phyloP scores from a whole-genome alignment of 2,113 vertebrate species.

The Neotragus moschatus region DNA sequence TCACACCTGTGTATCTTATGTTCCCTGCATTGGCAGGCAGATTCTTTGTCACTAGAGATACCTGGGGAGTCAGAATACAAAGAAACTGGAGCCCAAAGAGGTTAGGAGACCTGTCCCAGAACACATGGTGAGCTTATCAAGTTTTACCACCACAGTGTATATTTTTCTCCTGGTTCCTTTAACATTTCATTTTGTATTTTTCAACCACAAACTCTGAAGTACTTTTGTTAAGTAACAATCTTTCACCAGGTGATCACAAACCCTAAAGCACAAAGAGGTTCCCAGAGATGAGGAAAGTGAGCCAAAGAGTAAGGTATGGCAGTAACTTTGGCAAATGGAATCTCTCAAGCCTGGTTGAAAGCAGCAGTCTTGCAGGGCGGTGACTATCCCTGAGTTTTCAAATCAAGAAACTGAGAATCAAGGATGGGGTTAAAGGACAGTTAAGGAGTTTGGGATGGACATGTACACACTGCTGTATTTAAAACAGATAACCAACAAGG shows the following conservation, averaged over 20 bases:
- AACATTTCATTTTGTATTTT: background rate
- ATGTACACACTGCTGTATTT: background rate
- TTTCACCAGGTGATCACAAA: background rate
- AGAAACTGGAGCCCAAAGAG: background rate
- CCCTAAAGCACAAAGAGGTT: background rate
- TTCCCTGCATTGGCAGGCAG: background rate
- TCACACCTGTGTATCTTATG: background rate
- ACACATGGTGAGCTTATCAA: background rate
- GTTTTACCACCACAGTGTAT: background rate
- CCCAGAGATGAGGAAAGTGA: background rate
- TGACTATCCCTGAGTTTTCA: background rate
- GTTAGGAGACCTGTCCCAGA: background rate
- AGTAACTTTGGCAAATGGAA: background rate
- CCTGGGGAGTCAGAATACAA: background rate
- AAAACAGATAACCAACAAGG: background rate
- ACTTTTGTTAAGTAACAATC: background rate
- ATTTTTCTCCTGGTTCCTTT: background rate
- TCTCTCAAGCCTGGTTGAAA: background rate
- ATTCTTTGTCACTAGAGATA: background rate
- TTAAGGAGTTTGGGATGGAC: background rate
- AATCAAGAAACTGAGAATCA: background rate
- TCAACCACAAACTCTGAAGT: background rate
- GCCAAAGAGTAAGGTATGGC: background rate
- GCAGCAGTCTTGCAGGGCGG: fast-evolving
- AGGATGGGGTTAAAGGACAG: background rate